Percentiles rank a stretch among this genome's conserved stretches.
Evolutionary conservation across 2,797 vertebrate genomes (phyloP).

Genomic region (Pithecia hirsuta): DNA sequence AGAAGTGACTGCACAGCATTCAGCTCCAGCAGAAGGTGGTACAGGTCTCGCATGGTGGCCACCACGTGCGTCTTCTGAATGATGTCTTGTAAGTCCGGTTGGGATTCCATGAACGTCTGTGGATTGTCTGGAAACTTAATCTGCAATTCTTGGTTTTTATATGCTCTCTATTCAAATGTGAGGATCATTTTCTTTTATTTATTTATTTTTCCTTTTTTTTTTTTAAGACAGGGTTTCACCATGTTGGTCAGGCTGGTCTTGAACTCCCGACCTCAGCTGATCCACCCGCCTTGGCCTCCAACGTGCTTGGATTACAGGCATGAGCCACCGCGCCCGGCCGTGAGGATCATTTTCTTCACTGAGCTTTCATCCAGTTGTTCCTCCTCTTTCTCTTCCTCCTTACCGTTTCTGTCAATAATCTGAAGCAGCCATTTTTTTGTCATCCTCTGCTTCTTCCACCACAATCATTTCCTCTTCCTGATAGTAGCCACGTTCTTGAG

Average conservation of each 20-base stretch:
- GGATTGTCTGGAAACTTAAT: slow-evolving; percentile 99
- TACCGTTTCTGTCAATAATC: background rate
- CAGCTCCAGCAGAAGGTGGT: slow-evolving; percentile 97
- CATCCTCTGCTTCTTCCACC: background rate
- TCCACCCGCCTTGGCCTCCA: too few species aligned
- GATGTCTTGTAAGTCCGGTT: slow-evolving; percentile 98
- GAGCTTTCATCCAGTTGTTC: slow-evolving; percentile 96
- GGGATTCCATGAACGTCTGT: slow-evolving; percentile 99
- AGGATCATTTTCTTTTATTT: slow-evolving; percentile 96
- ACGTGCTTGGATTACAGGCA: too few species aligned
- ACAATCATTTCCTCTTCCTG: background rate
- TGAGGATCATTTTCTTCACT: slow-evolving; percentile 99
- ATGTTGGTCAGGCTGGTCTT: too few species aligned
- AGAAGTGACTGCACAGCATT: slow-evolving; percentile 96
- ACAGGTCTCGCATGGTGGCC: slow-evolving; percentile 96
- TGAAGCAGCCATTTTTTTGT: background rate
- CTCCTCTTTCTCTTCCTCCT: slow-evolving; percentile 81
- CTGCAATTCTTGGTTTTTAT: slow-evolving; percentile 98
- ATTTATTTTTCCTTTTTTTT: too few species aligned
- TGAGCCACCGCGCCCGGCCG: slow-evolving; percentile 43
- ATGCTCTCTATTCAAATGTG: slow-evolving; percentile 98
- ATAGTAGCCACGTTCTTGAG: background rate
- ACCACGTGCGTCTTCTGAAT: slow-evolving; percentile 99
- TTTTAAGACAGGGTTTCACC: too few species aligned
- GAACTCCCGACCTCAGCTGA: too few species aligned